Conservation (phyloP, 2,797 vertebrate species). For the Enteromius thamalakanensis region DNA sequence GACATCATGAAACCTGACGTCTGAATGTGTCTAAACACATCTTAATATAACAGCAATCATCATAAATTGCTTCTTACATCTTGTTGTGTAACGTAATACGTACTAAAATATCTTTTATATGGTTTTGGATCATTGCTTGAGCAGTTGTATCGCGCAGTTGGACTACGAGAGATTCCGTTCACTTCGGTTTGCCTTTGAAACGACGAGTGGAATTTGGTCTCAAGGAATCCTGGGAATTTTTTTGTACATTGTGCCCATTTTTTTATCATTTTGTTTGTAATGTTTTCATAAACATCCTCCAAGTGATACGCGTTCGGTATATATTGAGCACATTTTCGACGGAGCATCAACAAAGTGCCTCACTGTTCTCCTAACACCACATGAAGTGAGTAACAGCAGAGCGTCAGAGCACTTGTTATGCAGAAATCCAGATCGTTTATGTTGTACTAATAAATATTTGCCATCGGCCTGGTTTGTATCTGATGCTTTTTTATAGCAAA, state of each 20-base stretch:
- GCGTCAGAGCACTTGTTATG: conserved; percentile 13
- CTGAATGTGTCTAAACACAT: not conserved
- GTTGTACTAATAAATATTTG: conserved; percentile 26
- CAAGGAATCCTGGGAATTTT: conserved; percentile 27
- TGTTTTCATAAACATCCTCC: conserved; percentile 3
- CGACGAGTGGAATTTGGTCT: not conserved
- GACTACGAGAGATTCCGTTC: not conserved
- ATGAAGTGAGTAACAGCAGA: not conserved
- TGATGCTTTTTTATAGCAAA: not conserved
- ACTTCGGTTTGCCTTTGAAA: conserved; percentile 30
- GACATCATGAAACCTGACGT: not conserved
- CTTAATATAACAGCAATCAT: not conserved
- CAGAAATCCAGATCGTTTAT: not conserved
- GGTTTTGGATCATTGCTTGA: not conserved
- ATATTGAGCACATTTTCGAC: not conserved
- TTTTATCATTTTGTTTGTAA: not conserved
- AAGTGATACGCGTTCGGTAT: not conserved
- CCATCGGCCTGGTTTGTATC: not conserved
- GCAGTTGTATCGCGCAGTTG: not conserved
- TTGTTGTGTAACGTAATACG: not conserved
- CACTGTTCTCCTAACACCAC: not conserved
- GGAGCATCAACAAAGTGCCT: conserved; percentile 43
- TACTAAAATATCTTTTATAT: not conserved
- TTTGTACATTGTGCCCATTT: conserved; percentile 24
- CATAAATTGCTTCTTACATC: not conserved